Percentiles rank a stretch among this genome's conserved stretches.
These are phyloP conservation scores for Kryptopterus vitreolus DNA, from an alignment of 2,797 vertebrate species.

Conservation along the genomic window DNA sequence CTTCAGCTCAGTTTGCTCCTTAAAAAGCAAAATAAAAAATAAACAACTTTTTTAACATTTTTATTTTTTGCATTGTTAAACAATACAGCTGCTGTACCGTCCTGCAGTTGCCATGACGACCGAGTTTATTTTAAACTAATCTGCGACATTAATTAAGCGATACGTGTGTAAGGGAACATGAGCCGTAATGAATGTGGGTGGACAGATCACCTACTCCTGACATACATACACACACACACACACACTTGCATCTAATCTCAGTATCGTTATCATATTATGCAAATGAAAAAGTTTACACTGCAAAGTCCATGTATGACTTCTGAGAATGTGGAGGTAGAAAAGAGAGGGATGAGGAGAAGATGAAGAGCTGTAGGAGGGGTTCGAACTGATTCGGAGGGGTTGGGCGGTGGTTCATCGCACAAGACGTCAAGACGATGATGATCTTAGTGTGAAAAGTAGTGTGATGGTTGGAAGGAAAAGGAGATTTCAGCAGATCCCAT, in stretches of 20 bases:
- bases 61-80: conserved; percentile 11
- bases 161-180: conserved; percentile 22
- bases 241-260: not conserved
- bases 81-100: not conserved
- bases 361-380: not conserved
- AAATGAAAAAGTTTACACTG: conserved; percentile 23
- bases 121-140: conserved; percentile 25
- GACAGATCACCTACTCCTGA: conserved; percentile 19
- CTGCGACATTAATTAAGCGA: conserved; percentile 38
- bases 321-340: not conserved
- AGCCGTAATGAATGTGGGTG: conserved; percentile 23
- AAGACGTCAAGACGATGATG: not conserved
- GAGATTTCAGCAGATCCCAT: not conserved
- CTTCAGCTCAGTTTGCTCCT: not conserved
- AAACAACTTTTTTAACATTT: not conserved
- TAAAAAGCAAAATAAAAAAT: no score
- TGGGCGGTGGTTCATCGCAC: not conserved
- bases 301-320: not conserved
- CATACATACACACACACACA: conserved; percentile 13
- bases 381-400: not conserved
- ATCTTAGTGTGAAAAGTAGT: not conserved
- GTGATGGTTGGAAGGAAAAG: not conserved
- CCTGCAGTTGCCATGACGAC: conserved; percentile 9
- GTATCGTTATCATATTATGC: not conserved
- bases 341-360: not conserved